Evolutionary conservation across 2,888 invertebrate genomes (phyloP).

Genomic region (Drosophila paucipuncta): DNA sequence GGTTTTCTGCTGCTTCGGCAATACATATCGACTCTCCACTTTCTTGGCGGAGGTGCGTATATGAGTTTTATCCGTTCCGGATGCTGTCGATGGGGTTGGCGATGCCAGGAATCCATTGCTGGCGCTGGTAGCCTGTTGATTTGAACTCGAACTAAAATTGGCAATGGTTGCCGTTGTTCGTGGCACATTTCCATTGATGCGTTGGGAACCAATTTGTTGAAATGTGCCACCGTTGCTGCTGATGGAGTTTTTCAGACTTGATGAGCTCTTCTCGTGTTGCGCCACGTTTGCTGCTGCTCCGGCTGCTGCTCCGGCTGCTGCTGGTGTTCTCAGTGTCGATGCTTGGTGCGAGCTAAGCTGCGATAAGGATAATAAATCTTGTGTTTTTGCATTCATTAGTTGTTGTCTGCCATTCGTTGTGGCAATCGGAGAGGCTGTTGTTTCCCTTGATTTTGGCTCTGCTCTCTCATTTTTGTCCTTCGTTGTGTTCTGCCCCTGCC

Average conservation of each 20-base stretch:
- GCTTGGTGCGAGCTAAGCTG: constrained; percentile 72
- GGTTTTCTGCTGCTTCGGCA: constrained; percentile 86
- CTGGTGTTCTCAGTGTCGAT: constrained; percentile 33
- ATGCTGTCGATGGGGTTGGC: constrained; percentile 42
- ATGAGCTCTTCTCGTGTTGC: constrained; percentile 49
- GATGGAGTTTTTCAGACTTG: constrained; percentile 55
- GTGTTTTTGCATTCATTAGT: constrained; percentile 57
- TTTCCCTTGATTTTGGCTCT: constrained; percentile 35
- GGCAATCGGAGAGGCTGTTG: constrained; percentile 37
- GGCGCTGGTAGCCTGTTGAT: constrained; percentile 36
- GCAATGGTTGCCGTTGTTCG: constrained; percentile 15
- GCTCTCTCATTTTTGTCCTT: constrained; percentile 17
- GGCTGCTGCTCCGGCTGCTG: constrained; percentile 8
- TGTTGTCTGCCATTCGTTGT: constrained; percentile 40
- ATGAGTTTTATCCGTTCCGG: constrained; percentile 42
- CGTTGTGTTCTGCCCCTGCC: constrained; percentile 16
- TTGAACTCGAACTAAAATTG: constrained; percentile 26
- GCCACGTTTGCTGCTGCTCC: constrained; percentile 3
- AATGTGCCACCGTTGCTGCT: constrained; percentile 47
- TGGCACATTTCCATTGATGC: constrained; percentile 62
- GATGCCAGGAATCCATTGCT: constrained; percentile 27
- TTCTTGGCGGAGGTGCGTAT: constrained; percentile 71
- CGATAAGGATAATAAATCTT: constrained; percentile 79
- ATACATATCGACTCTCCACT: constrained; percentile 82
- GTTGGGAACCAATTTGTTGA: constrained; percentile 79